These are phyloP conservation scores for Dexiosoma caninum DNA, from an alignment of 2,888 invertebrate species.

Conservation along the genomic window DNA sequence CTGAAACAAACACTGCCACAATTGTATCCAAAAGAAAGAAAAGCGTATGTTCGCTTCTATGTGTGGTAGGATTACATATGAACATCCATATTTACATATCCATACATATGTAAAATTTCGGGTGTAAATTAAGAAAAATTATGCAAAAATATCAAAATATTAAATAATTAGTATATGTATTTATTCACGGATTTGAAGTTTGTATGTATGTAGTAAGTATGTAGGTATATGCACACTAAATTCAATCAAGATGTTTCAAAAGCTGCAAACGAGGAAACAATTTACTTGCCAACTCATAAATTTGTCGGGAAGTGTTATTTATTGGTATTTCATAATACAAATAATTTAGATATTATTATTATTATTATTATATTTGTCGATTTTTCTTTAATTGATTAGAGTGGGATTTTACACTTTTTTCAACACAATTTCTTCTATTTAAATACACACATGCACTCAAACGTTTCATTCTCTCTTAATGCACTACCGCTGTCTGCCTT, in stretches of 20 bases:
- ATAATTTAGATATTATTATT: not conserved
- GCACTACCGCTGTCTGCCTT: conserved; percentile 20
- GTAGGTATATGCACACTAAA: not conserved
- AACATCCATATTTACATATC: not conserved
- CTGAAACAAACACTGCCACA: too few relatives aligned
- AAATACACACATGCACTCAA: not conserved
- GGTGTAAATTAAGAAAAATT: too few relatives aligned
- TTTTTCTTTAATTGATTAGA: not conserved
- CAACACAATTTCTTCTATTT: not conserved
- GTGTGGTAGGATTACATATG: too few relatives aligned
- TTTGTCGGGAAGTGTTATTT: not conserved
- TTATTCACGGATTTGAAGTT: too few relatives aligned
- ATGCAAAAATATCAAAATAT: too few relatives aligned
- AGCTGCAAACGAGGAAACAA: too few relatives aligned
- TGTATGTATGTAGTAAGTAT: not conserved
- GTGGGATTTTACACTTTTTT: not conserved
- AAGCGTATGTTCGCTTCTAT: too few relatives aligned
- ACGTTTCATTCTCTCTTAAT: conserved; percentile 14
- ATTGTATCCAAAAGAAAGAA: too few relatives aligned
- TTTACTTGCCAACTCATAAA: too few relatives aligned
- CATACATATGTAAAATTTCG: too few relatives aligned
- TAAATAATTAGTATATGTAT: too few relatives aligned
- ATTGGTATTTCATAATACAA: not conserved
- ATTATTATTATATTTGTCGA: not conserved
- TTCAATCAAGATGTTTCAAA: not conserved